Conservation (phyloP, 2,113 vertebrate species). For the Chamaea fasciata region DNA sequence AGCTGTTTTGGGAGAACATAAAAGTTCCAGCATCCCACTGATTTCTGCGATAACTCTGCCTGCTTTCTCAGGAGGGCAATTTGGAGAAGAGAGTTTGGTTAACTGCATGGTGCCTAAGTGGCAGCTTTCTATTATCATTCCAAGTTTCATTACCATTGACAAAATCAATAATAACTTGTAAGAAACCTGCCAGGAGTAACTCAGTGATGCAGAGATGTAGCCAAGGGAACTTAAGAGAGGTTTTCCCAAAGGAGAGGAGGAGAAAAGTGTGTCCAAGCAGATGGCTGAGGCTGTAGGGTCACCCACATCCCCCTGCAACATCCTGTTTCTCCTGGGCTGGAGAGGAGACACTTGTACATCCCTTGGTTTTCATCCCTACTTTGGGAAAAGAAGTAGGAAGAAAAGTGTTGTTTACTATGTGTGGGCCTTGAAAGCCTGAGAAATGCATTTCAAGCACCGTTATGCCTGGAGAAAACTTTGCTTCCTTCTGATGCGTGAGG, state of each 20-base stretch:
- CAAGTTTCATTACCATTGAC: background rate
- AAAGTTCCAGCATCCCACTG: background rate
- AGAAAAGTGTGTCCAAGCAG: background rate
- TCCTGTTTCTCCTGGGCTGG: background rate
- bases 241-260: background rate
- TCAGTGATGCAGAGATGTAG: fast-evolving
- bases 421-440: background rate
- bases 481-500: background rate
- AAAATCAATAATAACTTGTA: background rate
- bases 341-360: background rate
- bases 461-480: background rate
- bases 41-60: background rate
- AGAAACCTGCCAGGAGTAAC: background rate
- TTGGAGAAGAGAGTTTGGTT: background rate
- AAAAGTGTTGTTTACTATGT: background rate
- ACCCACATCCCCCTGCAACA: fast-evolving
- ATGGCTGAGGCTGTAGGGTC: background rate
- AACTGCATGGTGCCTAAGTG: background rate
- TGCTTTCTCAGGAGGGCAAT: background rate
- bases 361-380: fast-evolving
- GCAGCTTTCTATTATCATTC: background rate
- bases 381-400: background rate
- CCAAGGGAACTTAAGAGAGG: background rate
- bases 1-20: background rate
- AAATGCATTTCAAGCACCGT: background rate